Conservation (phyloP, 2,797 vertebrate species). For the Morelia viridis region DNA sequence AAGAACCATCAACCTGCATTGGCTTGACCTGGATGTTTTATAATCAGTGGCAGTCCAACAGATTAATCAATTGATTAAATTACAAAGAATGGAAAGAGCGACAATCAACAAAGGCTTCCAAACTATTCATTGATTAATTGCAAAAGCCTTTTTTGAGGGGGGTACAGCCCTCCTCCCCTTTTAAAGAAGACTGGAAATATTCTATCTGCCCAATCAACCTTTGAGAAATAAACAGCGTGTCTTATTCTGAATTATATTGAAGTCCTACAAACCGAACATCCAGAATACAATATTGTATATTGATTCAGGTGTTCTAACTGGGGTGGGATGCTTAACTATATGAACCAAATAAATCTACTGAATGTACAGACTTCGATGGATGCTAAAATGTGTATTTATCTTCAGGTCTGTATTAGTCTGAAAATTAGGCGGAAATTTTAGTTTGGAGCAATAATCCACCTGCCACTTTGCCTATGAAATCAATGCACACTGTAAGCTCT, state of each 20-base stretch:
- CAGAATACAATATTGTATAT: not conserved
- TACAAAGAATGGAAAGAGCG: not conserved
- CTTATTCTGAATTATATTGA: not conserved
- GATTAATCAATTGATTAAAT: not conserved
- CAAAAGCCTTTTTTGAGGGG: not conserved
- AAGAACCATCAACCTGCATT: not conserved
- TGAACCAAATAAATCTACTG: not conserved
- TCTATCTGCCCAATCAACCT: not conserved
- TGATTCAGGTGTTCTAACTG: not conserved
- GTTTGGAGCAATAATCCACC: not conserved
- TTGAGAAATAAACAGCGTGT: not conserved
- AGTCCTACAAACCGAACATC: not conserved
- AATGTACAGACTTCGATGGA: not conserved
- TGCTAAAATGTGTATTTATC: not conserved
- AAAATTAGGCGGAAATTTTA: not conserved
- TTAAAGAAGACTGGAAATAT: not conserved
- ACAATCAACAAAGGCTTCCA: not conserved
- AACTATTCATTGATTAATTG: not conserved
- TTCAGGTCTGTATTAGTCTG: not conserved
- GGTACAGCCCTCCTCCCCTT: not conserved
- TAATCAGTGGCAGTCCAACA: not conserved
- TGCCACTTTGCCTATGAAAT: not conserved
- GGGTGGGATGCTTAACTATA: not conserved
- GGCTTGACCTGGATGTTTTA: not conserved
- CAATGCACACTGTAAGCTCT: not conserved